Evolutionary conservation across 35 echinoderm and acorn worm genomes (phyloP), one percentile per base, ranked within the genome.

Genomic region (Lytechinus variegatus): DNA sequence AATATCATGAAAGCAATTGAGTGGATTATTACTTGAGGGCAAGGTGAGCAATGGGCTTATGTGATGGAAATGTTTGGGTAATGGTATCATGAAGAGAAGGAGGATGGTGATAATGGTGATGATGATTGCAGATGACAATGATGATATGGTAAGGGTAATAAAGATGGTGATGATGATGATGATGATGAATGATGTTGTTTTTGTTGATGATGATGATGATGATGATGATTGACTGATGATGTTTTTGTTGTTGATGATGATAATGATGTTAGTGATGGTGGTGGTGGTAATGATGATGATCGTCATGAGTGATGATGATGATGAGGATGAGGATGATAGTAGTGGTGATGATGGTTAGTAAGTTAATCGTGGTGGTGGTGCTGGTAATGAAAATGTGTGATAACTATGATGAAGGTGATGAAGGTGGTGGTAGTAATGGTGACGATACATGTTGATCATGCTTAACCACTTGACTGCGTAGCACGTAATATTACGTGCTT

Each of bases 1-100:
- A 44, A 44, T 44, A 96, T 97, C 96, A 21, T 72, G 61, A 21
- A 24, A 21, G 16, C 9, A 72, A 91, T 24, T 14, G 54, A 29
- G 27, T 28, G 8, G 6, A 14, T 58, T 58, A 9, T 58, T 13
- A 11, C 9, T 58, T 58, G 9, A 13, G 56, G 13, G 56, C 56
- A 9, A 58, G 56, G 9, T 11, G 0, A 13, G 56, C 56, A 9
- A 44, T 44, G 33, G 33, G 33, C 33, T 44, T 0, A 44, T 44
- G 33, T 44, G 33, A 44, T 44, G 33, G 33, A 44, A 44, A 44
- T 44, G 33, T 44, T 44, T 44, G 33, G n/a, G n/a, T n/a, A n/a
- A n/a, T n/a, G n/a, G 33, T 44, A 44, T 44, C 1, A 44, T 44
- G 2, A 44, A 44, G 33, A 44, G 33, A 44, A 44, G 33, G 33